Conservation (phyloP, 2,113 vertebrate genomes). For the Gadus macrocephalus region DNA sequence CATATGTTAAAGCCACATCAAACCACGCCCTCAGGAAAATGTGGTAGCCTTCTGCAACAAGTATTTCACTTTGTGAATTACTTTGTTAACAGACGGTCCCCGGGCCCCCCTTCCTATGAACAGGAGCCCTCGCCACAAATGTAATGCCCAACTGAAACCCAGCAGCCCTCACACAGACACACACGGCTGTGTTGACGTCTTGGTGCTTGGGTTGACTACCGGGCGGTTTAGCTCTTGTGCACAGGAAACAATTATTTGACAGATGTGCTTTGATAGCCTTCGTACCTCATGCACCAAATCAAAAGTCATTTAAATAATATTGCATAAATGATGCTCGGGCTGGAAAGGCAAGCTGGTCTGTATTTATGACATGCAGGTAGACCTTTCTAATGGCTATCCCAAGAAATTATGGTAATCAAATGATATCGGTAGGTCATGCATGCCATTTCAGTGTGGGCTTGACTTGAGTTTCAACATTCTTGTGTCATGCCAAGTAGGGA, state of each 20-base stretch:
- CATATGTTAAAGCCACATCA: background rate
- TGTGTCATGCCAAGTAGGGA: constrained; percentile 10
- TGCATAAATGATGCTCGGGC: too few relatives aligned
- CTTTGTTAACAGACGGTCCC: background rate
- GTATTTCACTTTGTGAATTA: background rate
- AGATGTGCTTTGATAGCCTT: too few relatives aligned
- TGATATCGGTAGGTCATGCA: constrained; percentile 2
- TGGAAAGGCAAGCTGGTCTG: too few relatives aligned
- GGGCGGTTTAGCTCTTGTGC: too few relatives aligned
- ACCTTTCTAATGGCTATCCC: background rate
- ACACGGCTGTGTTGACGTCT: constrained; percentile 38
- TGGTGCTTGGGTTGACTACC: constrained; percentile 9
- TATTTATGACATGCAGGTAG: background rate
- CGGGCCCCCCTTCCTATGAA: constrained; percentile 4
- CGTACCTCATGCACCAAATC: too few relatives aligned
- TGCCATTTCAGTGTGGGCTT: background rate
- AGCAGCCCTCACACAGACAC: constrained; percentile 29
- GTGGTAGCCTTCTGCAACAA: background rate
- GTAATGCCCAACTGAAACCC: constrained; percentile 25
- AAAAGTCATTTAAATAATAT: too few relatives aligned
- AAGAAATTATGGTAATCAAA: too few relatives aligned
- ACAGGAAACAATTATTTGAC: too few relatives aligned
- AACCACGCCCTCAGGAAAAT: too few relatives aligned
- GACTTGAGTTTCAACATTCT: constrained; percentile 3
- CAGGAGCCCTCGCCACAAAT: background rate